These are phyloP conservation scores for Gadopsis bispinosus DNA, from an alignment of 2,797 vertebrate species.

Conservation along the genomic window DNA sequence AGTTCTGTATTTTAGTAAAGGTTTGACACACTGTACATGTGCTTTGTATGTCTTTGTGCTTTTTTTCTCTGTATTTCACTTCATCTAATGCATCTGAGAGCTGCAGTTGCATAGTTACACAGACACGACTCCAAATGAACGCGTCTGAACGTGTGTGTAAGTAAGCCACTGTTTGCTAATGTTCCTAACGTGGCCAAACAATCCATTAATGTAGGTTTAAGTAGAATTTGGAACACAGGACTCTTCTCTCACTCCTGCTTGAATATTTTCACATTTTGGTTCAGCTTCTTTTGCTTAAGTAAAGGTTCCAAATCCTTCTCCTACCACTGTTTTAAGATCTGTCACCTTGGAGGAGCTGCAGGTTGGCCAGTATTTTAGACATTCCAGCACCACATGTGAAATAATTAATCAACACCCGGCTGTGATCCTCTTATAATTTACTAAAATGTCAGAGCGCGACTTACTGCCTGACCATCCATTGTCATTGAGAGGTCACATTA, in stretches of 20 bases:
- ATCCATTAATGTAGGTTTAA: neutral
- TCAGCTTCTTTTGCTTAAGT: neutral
- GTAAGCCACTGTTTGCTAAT: neutral
- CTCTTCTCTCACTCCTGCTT: neutral
- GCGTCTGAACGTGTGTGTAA: neutral
- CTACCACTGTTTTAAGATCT: constrained; percentile 11
- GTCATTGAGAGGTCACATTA: constrained; percentile 70
- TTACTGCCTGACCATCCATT: constrained; percentile 50
- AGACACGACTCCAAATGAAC: neutral
- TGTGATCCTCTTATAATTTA: constrained; percentile 55
- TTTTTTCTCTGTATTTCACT: neutral
- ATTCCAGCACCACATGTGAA: constrained; percentile 43
- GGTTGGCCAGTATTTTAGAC: constrained; percentile 6
- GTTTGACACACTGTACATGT: neutral
- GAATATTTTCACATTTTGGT: neutral
- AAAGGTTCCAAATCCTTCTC: neutral
- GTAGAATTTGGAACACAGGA: neutral
- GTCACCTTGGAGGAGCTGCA: neutral
- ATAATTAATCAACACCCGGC: constrained; percentile 54
- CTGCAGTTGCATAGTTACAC: neutral
- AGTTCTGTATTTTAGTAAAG: neutral
- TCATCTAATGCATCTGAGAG: neutral
- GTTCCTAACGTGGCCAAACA: neutral
- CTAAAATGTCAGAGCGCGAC: constrained; percentile 61
- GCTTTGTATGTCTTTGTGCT: neutral